phyloP scores from a whole-genome alignment of 2,113 vertebrate genomes.

The Muntiacus reevesi region DNA sequence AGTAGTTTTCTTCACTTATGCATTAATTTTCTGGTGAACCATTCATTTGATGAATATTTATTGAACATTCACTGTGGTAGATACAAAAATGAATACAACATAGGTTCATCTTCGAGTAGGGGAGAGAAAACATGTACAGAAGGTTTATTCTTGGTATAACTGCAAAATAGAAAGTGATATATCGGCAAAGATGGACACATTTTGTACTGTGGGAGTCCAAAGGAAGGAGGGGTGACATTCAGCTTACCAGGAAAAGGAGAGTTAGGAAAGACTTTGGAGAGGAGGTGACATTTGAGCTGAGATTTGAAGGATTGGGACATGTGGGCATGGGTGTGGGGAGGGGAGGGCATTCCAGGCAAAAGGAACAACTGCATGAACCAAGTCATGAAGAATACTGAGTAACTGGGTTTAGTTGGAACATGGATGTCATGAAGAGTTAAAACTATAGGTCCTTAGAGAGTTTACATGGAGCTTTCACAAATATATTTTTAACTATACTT shows the following conservation, averaged over 20 bases:
- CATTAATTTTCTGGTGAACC: slow-evolving; percentile 36
- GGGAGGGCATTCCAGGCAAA: slow-evolving; percentile 22
- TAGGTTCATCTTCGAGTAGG: background rate
- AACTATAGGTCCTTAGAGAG: background rate
- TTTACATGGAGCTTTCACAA: slow-evolving; percentile 17
- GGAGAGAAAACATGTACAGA: background rate
- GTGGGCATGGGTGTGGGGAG: background rate
- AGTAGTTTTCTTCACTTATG: slow-evolving; percentile 2
- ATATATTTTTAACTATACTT: slow-evolving; percentile 25
- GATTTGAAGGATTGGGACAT: slow-evolving; percentile 56
- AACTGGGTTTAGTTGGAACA: slow-evolving; percentile 22
- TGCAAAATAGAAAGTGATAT: background rate
- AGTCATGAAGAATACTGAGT: slow-evolving; percentile 34
- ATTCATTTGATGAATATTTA: slow-evolving; percentile 22
- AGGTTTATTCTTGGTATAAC: slow-evolving; percentile 1
- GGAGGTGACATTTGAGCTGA: slow-evolving; percentile 48
- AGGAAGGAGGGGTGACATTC: background rate
- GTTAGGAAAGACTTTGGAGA: slow-evolving; percentile 37
- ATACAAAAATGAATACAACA: slow-evolving; percentile 6
- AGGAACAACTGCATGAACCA: slow-evolving; percentile 51
- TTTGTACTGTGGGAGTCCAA: background rate
- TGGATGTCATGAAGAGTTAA: slow-evolving; percentile 15
- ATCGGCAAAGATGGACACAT: background rate
- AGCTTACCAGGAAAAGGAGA: slow-evolving; percentile 21
- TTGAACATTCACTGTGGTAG: background rate